These are phyloP conservation scores for Gnathonemus echidnorhynchus DNA, from an alignment of 2,113 vertebrate species.

Conservation along the genomic window DNA sequence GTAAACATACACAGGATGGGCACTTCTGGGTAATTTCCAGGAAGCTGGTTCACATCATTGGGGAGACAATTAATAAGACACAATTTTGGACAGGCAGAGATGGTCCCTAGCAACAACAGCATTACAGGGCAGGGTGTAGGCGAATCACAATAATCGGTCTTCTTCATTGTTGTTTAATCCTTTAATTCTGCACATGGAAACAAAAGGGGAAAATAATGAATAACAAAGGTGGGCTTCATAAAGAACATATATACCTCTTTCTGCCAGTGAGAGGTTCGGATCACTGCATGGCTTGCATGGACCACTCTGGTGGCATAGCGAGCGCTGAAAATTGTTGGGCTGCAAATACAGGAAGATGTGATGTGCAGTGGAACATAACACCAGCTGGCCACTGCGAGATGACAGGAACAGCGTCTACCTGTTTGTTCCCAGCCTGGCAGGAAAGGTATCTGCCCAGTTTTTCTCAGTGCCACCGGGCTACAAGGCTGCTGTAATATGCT, in stretches of 20 bases:
- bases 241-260: slow-evolving; percentile 71
- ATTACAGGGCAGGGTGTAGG: neutral
- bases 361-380: neutral
- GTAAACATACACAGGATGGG: slow-evolving; percentile 27
- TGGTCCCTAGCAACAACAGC: neutral
- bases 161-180: neutral
- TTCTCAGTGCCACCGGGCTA: neutral
- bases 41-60: neutral
- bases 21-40: neutral
- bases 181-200: neutral
- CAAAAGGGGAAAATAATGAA: neutral
- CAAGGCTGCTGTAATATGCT: neutral
- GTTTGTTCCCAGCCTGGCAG: neutral
- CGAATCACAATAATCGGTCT: neutral
- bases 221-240: neutral
- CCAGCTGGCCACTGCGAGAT: neutral
- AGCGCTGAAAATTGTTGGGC: slow-evolving; percentile 89
- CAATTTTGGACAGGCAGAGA: neutral
- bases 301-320: slow-evolving; percentile 90
- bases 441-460: neutral
- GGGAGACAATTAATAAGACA: neutral
- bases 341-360: slow-evolving; percentile 40
- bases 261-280: slow-evolving; percentile 80
- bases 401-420: neutral
- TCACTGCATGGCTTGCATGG: slow-evolving; percentile 92